These are phyloP conservation scores for Caenorhabditis macrosperma DNA, from an alignment of 2,888 invertebrate genomes.

Conservation along the genomic window DNA sequence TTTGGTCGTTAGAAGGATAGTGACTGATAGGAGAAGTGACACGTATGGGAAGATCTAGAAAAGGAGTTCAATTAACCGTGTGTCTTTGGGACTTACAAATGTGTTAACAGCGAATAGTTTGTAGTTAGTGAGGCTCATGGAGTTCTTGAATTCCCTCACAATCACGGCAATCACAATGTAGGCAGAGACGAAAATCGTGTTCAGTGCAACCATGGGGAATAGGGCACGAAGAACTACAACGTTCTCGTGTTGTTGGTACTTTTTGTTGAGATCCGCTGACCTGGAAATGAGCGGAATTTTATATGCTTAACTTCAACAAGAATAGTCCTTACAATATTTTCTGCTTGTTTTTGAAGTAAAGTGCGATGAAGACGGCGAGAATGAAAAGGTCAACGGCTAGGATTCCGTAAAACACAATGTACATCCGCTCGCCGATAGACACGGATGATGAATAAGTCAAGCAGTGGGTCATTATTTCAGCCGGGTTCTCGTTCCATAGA, in stretches of 20 bases:
- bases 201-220: slow-evolving; percentile 48
- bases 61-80: no score
- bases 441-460: slow-evolving; percentile 51
- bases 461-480: slow-evolving; percentile 52
- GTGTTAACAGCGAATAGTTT: slow-evolving; percentile 48
- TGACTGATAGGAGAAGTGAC: slow-evolving; percentile 40
- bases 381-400: slow-evolving; percentile 39
- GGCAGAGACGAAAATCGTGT: slow-evolving; percentile 38
- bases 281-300: slow-evolving; percentile 7
- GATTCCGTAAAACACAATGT: slow-evolving; percentile 43
- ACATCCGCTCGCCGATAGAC: slow-evolving; percentile 48
- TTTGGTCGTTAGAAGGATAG: slow-evolving; percentile 33
- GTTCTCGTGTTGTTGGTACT: slow-evolving; percentile 57
- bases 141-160: slow-evolving; percentile 30
- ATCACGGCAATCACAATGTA: slow-evolving; percentile 46
- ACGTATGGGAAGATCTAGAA: slow-evolving; percentile 58
- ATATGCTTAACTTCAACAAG: no score
- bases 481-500: slow-evolving; percentile 46
- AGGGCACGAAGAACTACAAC: slow-evolving; percentile 47
- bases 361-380: slow-evolving; percentile 6
- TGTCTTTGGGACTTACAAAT: slow-evolving; percentile 36
- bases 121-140: slow-evolving; percentile 25
- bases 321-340: slow-evolving; percentile 53
- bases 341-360: slow-evolving; percentile 38
- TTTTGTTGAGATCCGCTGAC: slow-evolving; percentile 29